These are phyloP conservation scores for Neosilurus hyrtlii DNA, from an alignment of 2,797 vertebrate genomes.

Conservation along the genomic window DNA sequence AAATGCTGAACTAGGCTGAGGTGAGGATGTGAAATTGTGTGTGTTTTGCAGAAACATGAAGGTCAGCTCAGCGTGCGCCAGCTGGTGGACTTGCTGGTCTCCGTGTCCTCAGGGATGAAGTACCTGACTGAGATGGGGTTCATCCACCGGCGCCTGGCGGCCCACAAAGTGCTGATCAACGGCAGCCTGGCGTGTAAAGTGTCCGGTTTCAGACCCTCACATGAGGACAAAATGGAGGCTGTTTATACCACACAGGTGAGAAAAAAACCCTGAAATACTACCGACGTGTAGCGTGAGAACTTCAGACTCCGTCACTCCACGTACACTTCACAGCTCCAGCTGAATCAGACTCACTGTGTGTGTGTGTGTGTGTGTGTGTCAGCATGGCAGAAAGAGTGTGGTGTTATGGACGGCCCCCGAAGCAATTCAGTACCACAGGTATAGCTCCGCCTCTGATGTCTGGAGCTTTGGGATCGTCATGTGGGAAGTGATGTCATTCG, in stretches of 20 bases:
- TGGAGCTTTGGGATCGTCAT: slow-evolving; percentile 96
- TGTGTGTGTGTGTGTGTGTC: slow-evolving; percentile 28
- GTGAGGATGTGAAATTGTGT: not conserved
- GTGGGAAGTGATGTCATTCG: slow-evolving; percentile 98
- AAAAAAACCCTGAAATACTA: not conserved
- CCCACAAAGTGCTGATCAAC: slow-evolving; percentile 90
- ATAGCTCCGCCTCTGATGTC: slow-evolving; percentile 90
- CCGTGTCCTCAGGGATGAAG: slow-evolving; percentile 91
- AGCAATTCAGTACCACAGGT: slow-evolving; percentile 89
- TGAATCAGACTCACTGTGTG: not conserved
- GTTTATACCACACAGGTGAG: slow-evolving; percentile 90
- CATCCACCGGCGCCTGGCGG: slow-evolving; percentile 87
- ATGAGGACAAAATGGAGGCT: slow-evolving; percentile 89
- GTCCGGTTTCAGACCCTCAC: slow-evolving; percentile 85
- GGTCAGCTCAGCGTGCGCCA: slow-evolving; percentile 83
- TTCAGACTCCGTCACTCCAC: not conserved
- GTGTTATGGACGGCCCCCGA: slow-evolving; percentile 93
- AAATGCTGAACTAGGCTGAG: not conserved
- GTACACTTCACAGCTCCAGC: not conserved
- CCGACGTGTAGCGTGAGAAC: not conserved
- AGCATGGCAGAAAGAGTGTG: slow-evolving; percentile 86
- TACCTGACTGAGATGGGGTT: slow-evolving; percentile 97
- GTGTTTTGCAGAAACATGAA: slow-evolving; percentile 80
- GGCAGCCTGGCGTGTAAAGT: slow-evolving; percentile 87
- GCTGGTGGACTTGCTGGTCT: slow-evolving; percentile 84